Evolutionary conservation across 2,888 invertebrate genomes (phyloP).

Genomic region (Metallyticus violacea): DNA sequence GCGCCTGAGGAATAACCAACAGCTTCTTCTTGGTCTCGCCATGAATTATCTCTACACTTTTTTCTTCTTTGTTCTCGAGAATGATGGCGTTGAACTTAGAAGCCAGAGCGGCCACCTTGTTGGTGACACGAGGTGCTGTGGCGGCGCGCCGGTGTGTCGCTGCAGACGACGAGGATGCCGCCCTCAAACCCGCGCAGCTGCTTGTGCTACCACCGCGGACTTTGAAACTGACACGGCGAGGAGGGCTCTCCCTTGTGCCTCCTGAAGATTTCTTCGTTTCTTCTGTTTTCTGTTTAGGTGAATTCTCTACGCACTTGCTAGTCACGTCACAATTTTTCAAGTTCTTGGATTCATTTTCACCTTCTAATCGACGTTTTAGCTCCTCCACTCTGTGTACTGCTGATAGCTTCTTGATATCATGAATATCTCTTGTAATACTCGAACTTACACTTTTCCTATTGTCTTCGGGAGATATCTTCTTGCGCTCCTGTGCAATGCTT

Average conservation of each 20-base stretch:
- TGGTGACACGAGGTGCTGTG: neutral
- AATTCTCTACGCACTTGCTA: neutral
- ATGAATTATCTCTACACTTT: conserved; percentile 28
- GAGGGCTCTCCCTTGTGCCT: conserved; percentile 38
- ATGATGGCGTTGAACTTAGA: conserved; percentile 67
- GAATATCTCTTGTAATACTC: neutral
- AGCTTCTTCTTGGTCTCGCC: conserved; percentile 28
- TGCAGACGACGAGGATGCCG: conserved; percentile 4
- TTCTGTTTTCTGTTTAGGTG: neutral
- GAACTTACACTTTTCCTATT: neutral
- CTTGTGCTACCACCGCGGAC: conserved; percentile 52
- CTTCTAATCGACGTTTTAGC: neutral
- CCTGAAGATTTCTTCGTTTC: neutral
- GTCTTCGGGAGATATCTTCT: neutral
- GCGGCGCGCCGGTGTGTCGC: neutral
- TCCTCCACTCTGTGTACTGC: neutral
- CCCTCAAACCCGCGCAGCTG: conserved; percentile 49
- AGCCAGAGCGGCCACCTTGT: conserved; percentile 64
- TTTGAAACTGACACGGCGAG: conserved; percentile 61
- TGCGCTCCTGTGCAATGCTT: neutral
- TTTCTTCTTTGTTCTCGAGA: conserved; percentile 40
- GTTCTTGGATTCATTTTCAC: neutral
- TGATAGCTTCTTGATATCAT: neutral
- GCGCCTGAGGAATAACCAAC: neutral
- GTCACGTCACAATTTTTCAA: neutral